Conservation (phyloP, 2,797 vertebrate species). For the Cirrhinus molitorella region DNA sequence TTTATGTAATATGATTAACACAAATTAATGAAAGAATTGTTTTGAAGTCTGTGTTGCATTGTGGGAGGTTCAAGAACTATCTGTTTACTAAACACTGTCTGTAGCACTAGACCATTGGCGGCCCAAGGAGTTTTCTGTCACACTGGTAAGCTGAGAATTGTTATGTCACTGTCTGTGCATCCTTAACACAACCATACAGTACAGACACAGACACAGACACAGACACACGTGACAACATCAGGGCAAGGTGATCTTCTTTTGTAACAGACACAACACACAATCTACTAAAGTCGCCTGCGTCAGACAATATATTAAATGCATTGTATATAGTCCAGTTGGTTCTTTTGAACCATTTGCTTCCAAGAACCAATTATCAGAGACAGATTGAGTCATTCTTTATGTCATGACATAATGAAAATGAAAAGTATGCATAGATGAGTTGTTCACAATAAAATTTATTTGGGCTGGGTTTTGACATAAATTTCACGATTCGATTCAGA, state of each 20-base stretch:
- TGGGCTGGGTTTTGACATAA: no score
- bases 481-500: no score
- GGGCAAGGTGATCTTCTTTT: constrained; percentile 35
- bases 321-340: not conserved
- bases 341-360: not conserved
- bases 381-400: not conserved
- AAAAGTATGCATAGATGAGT: no score
- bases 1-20: not conserved
- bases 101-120: constrained; percentile 30
- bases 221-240: not conserved
- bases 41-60: not conserved
- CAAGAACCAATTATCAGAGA: not conserved
- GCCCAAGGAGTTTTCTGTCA: constrained; percentile 50
- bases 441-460: no score
- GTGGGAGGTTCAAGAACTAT: not conserved
- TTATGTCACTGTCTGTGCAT: constrained; percentile 51
- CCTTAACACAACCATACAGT: constrained; percentile 46
- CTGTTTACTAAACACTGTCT: constrained; percentile 30
- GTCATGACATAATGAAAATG: no score
- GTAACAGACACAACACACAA: constrained; percentile 25
- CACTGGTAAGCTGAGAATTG: constrained; percentile 66
- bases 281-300: constrained; percentile 8
- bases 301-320: not conserved
- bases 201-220: constrained; percentile 37
- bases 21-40: not conserved